Base-by-base conservation (phyloP, 1,140 invertebrate genomes). In the Limonius californicus region DNA sequence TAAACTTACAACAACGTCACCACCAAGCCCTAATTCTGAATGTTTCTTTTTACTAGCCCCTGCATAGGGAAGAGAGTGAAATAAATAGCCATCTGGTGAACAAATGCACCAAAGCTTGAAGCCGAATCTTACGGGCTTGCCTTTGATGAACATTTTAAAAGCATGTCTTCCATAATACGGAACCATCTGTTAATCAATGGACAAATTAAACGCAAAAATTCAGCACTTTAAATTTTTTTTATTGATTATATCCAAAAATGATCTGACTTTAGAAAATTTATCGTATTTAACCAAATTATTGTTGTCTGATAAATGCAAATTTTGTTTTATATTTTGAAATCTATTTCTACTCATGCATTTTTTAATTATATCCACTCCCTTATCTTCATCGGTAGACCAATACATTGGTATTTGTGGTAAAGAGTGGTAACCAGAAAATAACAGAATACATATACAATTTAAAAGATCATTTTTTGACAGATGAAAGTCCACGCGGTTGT, bases 241-340 rank as follows among this genome's bases (percentile, higher is more conserved):
- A 18, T 45, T n/a, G 4, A 45, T 6, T 7, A 18, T 45, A n/a
- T 45, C 15, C n/a, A n/a, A 45, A 45, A 45, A 45, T 7, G 12
- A 7, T 57, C 54, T 45, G 15, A 75, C 14, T 71, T 75, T 77
- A 27, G 64, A 35, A 68, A 71, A 73, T 62, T 68, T 75, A 57
- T 76, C 65, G 65, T 71, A 69, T 57, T 69, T 66, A 47, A 70
- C 60, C 27, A 74, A 55, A 9, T 62, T 50, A 27, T 27, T 55
- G 59, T 77, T 76, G 55, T 76, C 69, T 32, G 59, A 54, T 20
- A 73, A 62, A 65, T 75, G 70, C 30, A 74, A 35, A 57, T 69
- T 64, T n/a, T 27, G 30, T 23, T 54, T 54, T 8, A 54, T 23
- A 50, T 32, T 23, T 59, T 50, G 23, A 43, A 66, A 66, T 32